A percentile compares a stretch with the other conserved stretches of the same genome.
Evolutionary conservation across 2,888 invertebrate genomes (phyloP).

Genomic region (Ophion obscuratus): DNA sequence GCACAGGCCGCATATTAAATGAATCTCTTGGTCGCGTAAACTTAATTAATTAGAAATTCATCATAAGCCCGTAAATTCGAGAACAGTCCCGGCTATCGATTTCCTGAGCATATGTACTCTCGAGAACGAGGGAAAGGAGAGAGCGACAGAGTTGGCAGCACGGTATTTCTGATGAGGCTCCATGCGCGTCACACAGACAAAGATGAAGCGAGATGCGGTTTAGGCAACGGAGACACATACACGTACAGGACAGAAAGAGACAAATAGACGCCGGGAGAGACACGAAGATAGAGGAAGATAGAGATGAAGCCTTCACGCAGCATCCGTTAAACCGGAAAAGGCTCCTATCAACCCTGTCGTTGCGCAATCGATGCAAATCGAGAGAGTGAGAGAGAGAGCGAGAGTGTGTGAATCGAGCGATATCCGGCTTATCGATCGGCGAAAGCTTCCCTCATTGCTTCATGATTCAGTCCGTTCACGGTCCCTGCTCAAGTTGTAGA

Average conservation of each 20-base stretch:
- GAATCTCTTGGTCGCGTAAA: not conserved
- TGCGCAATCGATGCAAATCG: conserved; percentile 5
- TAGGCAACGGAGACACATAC: conserved; percentile 17
- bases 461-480: conserved; percentile 46
- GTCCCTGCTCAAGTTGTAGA: conserved; percentile 13
- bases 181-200: conserved; percentile 31
- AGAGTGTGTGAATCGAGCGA: conserved; percentile 51
- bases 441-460: conserved; percentile 44
- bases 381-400: conserved; percentile 24
- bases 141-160: conserved; percentile 14
- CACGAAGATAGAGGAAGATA: not conserved
- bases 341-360: conserved; percentile 36
- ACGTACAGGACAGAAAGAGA: not conserved
- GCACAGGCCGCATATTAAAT: not conserved
- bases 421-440: conserved; percentile 62
- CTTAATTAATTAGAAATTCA: conserved; percentile 17
- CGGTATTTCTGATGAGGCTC: conserved; percentile 59
- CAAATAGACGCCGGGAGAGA: not conserved
- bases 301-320: not conserved
- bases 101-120: not conserved
- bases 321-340: conserved; percentile 40
- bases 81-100: conserved; percentile 8
- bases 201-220: conserved; percentile 38
- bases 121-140: conserved; percentile 10
- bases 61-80: not conserved